phyloP scores from a whole-genome alignment of 2,113 vertebrate species.

The Rhombomys opimus region DNA sequence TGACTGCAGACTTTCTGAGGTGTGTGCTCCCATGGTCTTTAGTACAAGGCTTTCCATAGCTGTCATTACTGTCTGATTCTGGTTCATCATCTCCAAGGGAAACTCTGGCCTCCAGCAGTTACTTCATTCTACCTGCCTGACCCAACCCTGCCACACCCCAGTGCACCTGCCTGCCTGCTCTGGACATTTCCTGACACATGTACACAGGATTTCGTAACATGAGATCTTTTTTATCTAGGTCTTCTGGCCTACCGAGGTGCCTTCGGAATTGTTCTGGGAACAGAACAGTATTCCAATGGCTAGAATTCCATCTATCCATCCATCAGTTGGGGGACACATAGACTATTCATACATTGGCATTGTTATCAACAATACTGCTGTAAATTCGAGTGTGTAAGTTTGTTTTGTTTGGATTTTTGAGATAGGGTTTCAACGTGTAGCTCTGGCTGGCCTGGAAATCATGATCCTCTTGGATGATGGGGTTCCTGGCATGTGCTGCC shows the following conservation, averaged over 20 bases:
- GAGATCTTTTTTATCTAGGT: not conserved
- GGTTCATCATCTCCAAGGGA: constrained; percentile 8
- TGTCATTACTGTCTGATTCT: not conserved
- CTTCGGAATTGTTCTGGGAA: not conserved
- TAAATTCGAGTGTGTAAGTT: not conserved
- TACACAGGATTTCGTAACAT: not conserved
- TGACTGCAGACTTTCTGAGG: not conserved
- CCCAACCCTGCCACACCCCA: not conserved
- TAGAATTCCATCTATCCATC: not conserved
- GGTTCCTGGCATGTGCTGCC: not conserved
- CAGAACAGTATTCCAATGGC: not conserved
- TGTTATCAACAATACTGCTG: not conserved
- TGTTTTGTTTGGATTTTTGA: not conserved
- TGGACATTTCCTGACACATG: not conserved
- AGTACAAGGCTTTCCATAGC: not conserved
- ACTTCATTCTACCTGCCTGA: not conserved
- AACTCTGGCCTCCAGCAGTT: not conserved
- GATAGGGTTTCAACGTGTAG: not conserved
- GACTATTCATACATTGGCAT: not conserved
- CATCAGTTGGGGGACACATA: not conserved
- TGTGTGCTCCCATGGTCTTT: not conserved
- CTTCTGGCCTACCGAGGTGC: not conserved
- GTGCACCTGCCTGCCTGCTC: not conserved
- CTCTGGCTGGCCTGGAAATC: not conserved
- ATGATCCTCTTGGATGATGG: not conserved